Base-by-base conservation (phyloP, 2,797 vertebrate species). In the Melanotaenia parkinsoni region DNA sequence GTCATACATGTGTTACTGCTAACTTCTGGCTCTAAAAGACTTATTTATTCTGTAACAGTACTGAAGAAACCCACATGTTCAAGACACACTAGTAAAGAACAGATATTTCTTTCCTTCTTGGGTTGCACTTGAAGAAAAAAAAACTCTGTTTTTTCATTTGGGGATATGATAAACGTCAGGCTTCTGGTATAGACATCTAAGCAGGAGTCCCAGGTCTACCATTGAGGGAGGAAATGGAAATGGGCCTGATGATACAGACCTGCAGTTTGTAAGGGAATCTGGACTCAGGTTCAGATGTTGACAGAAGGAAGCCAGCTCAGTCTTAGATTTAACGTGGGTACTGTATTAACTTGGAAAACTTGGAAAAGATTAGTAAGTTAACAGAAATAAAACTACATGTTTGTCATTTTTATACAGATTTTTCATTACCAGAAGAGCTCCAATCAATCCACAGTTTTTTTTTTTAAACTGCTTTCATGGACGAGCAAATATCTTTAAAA, bases 101-200 rank as follows among this genome's bases (percentile, higher is more conserved):
- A 70, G 3, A 53, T 43, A 3, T 67, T 47, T 30, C 64, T 53
- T 5, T 22, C 57, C 54, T 62, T 72, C 51, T 76, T 70, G 43
- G 26, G 47, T 68, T 80, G 40, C 54, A 37, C 33, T 64, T 60
- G 26, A 30, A 24, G 28, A 40, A 63, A 45, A 18, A 63, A 71
- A 47, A 28, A 59, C 64, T 81, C 88, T 93, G 92, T 59, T 94
- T 93, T 93, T 74, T 54, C 60, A 82, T 91, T 93, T 80, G 72
- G 45, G 80, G 73, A 63, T 63, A 78, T 80, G 78, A 90, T 87
- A 73, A 86, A 90, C 28, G 57, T 7, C 60, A 63, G 59, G 45
- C 80, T 79, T 92, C 93, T 95, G 94, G 85, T 94, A 83, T 88
- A 88, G 37, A 90, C 88, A 94, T 94, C 85, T 86, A 79, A 35